phyloP scores from a whole-genome alignment of 30 jellyfish, hydroid and myxozoan genomes.

The Chironex yamaguchii region DNA sequence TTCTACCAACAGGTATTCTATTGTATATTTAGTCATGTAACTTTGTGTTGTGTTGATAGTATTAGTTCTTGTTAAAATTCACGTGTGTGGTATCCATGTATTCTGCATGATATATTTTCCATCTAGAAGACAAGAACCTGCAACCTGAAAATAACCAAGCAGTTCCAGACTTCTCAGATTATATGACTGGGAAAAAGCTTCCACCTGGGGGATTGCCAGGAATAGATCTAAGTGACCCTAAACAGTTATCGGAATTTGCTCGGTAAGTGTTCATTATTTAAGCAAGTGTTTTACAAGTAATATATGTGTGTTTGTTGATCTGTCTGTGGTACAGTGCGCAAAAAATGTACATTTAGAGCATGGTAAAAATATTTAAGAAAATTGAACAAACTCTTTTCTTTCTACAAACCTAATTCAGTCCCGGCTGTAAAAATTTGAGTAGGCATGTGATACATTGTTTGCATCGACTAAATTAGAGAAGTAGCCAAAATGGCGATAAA shows the following conservation, averaged over 20 bases:
- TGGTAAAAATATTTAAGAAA: background rate
- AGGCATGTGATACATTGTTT: too few relatives aligned
- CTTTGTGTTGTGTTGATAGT: too few relatives aligned
- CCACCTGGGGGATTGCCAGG: conserved; percentile 96
- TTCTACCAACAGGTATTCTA: too few relatives aligned
- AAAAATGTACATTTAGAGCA: too few relatives aligned
- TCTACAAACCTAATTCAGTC: too few relatives aligned
- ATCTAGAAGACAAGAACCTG: conserved; percentile 69
- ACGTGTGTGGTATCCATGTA: background rate
- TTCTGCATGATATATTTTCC: background rate
- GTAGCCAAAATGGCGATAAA: too few relatives aligned
- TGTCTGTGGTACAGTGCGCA: background rate
- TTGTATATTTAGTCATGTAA: too few relatives aligned
- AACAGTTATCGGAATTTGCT: conserved; percentile 92
- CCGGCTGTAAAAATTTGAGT: too few relatives aligned
- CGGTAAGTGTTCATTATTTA: conserved; percentile 51
- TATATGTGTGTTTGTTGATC: background rate
- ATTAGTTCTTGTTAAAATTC: background rate
- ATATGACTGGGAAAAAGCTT: conserved; percentile 74
- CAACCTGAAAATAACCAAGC: conserved; percentile 61
- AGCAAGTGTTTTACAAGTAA: too few relatives aligned
- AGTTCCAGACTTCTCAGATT: conserved; percentile 74
- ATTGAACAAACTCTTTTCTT: too few relatives aligned
- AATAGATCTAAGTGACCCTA: conserved; percentile 91
- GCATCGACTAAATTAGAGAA: too few relatives aligned